Conservation (phyloP, 1,140 invertebrate genomes). For the Drosophila punjabiensis region DNA sequence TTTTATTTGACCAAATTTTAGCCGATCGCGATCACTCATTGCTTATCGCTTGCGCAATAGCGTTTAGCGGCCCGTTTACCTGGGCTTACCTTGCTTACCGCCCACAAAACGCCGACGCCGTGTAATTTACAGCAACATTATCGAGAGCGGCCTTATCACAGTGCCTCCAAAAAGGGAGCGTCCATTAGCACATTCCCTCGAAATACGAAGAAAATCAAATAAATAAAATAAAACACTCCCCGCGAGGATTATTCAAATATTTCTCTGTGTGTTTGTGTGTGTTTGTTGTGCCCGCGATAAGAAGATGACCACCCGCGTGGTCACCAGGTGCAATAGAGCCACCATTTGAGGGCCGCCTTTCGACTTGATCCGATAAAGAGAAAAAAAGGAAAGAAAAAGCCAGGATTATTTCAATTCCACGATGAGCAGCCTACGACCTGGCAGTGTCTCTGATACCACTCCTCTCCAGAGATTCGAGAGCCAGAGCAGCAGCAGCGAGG, state of each 20-base stretch:
- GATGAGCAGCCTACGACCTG: conserved; percentile 74
- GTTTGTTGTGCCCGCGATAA: conserved; percentile 12
- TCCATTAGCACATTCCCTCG: conserved; percentile 63
- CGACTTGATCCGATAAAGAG: conserved; percentile 1
- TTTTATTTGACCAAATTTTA: conserved; percentile 49
- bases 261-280: conserved; percentile 29
- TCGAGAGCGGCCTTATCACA: conserved; percentile 67
- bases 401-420: conserved; percentile 2
- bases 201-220: not conserved
- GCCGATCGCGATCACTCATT: conserved; percentile 42
- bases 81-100: conserved; percentile 28
- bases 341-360: conserved; percentile 17
- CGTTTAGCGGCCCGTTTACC: conserved; percentile 10
- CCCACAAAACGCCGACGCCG: conserved; percentile 55
- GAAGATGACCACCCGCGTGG: conserved; percentile 66
- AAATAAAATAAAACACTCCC: conserved; percentile 10
- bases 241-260: conserved; percentile 61
- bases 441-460: conserved; percentile 73
- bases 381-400: not conserved
- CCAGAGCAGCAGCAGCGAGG: conserved; percentile 74
- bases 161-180: conserved; percentile 32
- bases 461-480: conserved; percentile 77
- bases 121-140: conserved; percentile 57
- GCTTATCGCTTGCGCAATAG: conserved; percentile 61
- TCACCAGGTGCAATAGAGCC: conserved; percentile 62